Evolutionary conservation across 2,797 vertebrate genomes (phyloP).

Genomic region (Cephalopachus bancanus): DNA sequence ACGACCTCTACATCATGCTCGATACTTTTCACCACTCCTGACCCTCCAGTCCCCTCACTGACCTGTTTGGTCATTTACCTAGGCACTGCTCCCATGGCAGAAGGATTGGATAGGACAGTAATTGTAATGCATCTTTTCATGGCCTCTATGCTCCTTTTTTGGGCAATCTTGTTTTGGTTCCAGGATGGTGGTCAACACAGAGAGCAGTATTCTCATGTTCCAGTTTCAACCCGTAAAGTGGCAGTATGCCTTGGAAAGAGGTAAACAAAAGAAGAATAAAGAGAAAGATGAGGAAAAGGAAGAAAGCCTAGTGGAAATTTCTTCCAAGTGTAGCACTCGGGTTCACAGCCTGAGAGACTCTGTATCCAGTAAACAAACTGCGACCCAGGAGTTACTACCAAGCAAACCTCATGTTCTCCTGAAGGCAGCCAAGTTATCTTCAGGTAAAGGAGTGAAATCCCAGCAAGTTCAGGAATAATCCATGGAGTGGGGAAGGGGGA

Average conservation of each 20-base stretch:
- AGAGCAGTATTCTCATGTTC: slow-evolving; percentile 88
- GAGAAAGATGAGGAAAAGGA: slow-evolving; percentile 72
- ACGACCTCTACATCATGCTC: no score
- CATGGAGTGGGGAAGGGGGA: not conserved
- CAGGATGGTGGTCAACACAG: slow-evolving; percentile 93
- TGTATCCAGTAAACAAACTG: slow-evolving; percentile 27
- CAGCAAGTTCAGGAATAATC: not conserved
- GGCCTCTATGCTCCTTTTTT: not conserved
- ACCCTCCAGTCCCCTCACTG: not conserved
- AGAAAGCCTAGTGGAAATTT: not conserved
- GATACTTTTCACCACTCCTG: not conserved
- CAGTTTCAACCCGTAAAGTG: slow-evolving; percentile 92
- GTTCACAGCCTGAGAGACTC: slow-evolving; percentile 26
- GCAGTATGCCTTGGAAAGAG: slow-evolving; percentile 88
- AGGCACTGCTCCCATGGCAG: not conserved
- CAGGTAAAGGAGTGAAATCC: slow-evolving; percentile 64
- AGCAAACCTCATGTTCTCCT: not conserved
- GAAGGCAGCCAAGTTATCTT: not conserved
- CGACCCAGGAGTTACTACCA: not conserved
- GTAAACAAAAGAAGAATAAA: slow-evolving; percentile 52
- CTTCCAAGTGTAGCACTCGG: slow-evolving; percentile 68
- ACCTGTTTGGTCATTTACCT: not conserved
- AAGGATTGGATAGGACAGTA: not conserved
- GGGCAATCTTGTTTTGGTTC: slow-evolving; percentile 56
- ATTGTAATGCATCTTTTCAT: not conserved